Evolutionary conservation across 1,140 invertebrate species (phyloP).

Genomic region (Drosophila sp.): DNA sequence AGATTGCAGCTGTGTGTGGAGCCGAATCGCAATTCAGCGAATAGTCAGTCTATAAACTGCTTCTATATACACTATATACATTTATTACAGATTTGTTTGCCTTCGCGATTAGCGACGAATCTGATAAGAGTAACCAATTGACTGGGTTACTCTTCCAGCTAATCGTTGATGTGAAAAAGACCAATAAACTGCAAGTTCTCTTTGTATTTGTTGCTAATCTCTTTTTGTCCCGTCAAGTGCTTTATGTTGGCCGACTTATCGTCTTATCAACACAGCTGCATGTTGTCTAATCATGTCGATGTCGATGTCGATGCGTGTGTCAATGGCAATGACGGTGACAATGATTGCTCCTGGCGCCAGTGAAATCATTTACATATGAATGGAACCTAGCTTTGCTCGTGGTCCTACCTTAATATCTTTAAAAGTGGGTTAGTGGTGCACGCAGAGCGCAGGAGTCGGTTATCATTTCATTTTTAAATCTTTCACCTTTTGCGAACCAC

Average conservation of each 20-base stretch:
- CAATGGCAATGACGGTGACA: background rate
- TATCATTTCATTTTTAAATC: slow-evolving; percentile 5
- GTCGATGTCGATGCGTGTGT: background rate
- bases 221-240: slow-evolving; percentile 23
- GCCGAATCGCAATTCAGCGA: slow-evolving; percentile 27
- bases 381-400: slow-evolving; percentile 6
- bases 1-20: slow-evolving; percentile 54
- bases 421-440: slow-evolving; percentile 59
- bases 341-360: slow-evolving; percentile 8
- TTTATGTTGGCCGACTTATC: slow-evolving; percentile 32
- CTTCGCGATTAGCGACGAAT: slow-evolving; percentile 50
- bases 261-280: slow-evolving; percentile 49
- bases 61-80: slow-evolving; percentile 3
- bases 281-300: slow-evolving; percentile 35
- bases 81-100: slow-evolving; percentile 70
- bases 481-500: slow-evolving; percentile 22
- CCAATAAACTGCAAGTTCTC: slow-evolving; percentile 17
- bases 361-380: background rate
- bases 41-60: slow-evolving; percentile 13
- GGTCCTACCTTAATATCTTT: slow-evolving; percentile 55
- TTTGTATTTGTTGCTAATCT: slow-evolving; percentile 17
- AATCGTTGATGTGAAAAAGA: slow-evolving; percentile 38
- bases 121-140: slow-evolving; percentile 46
- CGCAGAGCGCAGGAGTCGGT: background rate
- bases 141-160: slow-evolving; percentile 28